phyloP scores from a whole-genome alignment of 2,888 invertebrate species.

The Gymnoscelis rufifasciata region DNA sequence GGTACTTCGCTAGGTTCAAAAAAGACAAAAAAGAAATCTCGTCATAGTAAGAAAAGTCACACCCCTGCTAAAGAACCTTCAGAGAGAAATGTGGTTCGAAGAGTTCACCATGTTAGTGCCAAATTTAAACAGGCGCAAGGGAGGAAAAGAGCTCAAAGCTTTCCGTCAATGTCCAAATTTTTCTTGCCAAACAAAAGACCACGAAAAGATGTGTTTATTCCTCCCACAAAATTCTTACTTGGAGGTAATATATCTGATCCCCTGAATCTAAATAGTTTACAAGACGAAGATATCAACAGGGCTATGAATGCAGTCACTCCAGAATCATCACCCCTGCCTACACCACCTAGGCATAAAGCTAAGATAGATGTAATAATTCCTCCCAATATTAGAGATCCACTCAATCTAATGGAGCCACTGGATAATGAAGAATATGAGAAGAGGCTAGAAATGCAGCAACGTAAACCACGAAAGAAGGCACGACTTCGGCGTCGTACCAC shows the following conservation, averaged over 20 bases:
- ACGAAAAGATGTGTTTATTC: conserved; percentile 86
- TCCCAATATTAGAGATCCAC: conserved; percentile 93
- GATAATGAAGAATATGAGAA: conserved; percentile 91
- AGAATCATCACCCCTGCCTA: conserved; percentile 93
- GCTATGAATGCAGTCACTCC: conserved; percentile 95
- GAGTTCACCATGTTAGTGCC: conserved; percentile 62
- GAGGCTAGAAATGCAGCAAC: conserved; percentile 83
- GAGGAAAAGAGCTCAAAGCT: conserved; percentile 84
- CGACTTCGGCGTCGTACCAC: conserved; percentile 75
- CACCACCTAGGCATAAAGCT: conserved; percentile 87
- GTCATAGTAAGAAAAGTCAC: conserved; percentile 66
- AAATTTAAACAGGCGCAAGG: conserved; percentile 63
- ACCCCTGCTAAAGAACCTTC: conserved; percentile 59
- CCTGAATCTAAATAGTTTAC: conserved; percentile 93
- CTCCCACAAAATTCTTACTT: conserved; percentile 94
- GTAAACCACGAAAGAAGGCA: conserved; percentile 83
- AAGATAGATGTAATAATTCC: conserved; percentile 95
- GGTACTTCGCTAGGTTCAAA: conserved; percentile 47
- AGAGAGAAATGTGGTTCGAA: conserved; percentile 60
- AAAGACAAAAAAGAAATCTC: conserved; percentile 68
- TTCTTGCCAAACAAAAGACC: conserved; percentile 86
- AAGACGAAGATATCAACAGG: conserved; percentile 86
- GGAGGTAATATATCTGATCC: conserved; percentile 98
- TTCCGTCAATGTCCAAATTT: conserved; percentile 84
- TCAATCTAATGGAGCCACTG: conserved; percentile 89